Percentiles rank a stretch among this genome's conserved stretches.
phyloP scores from a whole-genome alignment of 2,113 vertebrate genomes.

The Pterophyllum scalare region DNA sequence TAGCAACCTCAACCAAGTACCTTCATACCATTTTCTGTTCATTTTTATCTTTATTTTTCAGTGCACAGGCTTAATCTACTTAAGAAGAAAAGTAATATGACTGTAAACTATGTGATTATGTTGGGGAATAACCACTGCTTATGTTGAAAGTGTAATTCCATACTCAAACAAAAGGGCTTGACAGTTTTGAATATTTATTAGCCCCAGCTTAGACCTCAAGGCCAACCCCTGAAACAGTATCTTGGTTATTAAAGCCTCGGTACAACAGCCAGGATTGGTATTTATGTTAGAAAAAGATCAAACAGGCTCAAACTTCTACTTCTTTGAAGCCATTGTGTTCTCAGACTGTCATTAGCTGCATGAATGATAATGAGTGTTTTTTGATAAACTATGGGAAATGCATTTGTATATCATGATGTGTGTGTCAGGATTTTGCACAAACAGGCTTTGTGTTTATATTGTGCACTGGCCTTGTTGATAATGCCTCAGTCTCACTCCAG shows the following conservation, averaged over 20 bases:
- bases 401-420: background rate
- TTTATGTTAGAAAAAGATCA: constrained; percentile 49
- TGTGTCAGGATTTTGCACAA: constrained; percentile 2
- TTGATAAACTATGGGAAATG: background rate
- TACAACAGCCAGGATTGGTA: constrained; percentile 27
- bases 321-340: constrained; percentile 36
- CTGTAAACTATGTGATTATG: constrained; percentile 24
- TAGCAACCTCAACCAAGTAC: background rate
- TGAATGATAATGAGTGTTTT: constrained; percentile 31
- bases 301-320: constrained; percentile 22
- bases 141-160: constrained; percentile 1
- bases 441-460: constrained; percentile 53
- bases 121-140: constrained; percentile 25
- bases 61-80: background rate
- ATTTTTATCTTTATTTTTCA: background rate
- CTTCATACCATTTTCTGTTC: background rate
- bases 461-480: constrained; percentile 43
- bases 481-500: constrained; percentile 62
- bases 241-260: constrained; percentile 4
- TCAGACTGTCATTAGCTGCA: constrained; percentile 15
- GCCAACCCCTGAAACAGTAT: constrained; percentile 27
- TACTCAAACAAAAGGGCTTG: constrained; percentile 33
- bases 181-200: constrained; percentile 48
- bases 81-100: background rate
- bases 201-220: constrained; percentile 8